Evolutionary conservation across 2,113 vertebrate genomes (phyloP).

Genomic region (Gymnocephalus cernua): DNA sequence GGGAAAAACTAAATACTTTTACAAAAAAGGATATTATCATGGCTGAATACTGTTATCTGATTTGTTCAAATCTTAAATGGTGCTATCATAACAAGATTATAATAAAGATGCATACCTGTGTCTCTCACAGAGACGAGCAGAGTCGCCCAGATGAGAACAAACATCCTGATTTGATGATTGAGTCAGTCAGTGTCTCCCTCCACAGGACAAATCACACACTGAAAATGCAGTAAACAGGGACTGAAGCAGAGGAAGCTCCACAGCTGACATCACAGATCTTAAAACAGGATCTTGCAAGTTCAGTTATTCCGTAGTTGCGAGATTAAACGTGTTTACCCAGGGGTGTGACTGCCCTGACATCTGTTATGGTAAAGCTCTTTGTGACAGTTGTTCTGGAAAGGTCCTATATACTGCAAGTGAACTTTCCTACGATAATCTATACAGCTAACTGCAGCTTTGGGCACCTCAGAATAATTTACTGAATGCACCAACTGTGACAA

Average conservation of each 20-base stretch:
- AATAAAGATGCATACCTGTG: slow-evolving; percentile 40
- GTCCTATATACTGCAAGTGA: neutral
- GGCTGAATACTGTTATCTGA: neutral
- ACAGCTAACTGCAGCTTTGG: neutral
- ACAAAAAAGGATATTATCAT: neutral
- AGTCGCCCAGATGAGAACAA: slow-evolving; percentile 34
- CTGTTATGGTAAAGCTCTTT: neutral
- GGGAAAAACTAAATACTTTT: neutral
- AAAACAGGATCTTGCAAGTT: slow-evolving; percentile 25
- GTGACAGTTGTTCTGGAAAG: neutral
- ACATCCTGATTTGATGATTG: slow-evolving; percentile 42
- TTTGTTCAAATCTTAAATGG: neutral
- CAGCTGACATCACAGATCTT: neutral
- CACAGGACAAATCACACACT: neutral
- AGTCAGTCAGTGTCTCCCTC: neutral
- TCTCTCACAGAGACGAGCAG: slow-evolving; percentile 33
- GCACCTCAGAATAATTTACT: neutral
- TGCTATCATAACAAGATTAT: neutral
- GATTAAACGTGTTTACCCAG: neutral
- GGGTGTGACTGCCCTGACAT: neutral
- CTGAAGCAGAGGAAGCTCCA: slow-evolving; percentile 3
- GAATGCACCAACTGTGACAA: neutral
- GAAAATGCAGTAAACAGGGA: neutral
- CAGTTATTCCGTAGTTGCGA: slow-evolving; percentile 1
- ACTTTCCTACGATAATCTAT: neutral